These are phyloP conservation scores for Pangasius sanitwongsei DNA, from an alignment of 2,797 vertebrate species.

Conservation along the genomic window DNA sequence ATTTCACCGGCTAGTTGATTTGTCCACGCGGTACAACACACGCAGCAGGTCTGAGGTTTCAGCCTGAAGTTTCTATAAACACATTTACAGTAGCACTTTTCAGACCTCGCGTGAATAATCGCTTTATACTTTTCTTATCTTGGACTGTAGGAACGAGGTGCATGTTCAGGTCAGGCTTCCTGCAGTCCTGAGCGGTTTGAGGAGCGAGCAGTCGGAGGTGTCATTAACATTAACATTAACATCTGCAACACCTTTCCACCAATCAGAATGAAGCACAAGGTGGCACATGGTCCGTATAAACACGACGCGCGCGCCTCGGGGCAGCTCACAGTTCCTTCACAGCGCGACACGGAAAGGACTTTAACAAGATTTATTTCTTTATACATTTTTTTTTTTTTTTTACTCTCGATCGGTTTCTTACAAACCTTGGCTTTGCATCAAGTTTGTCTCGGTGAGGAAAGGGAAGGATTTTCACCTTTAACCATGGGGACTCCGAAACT, in stretches of 20 bases:
- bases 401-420: background rate
- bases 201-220: background rate
- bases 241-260: constrained; percentile 44
- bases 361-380: no score
- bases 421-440: background rate
- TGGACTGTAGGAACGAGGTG: constrained; percentile 21
- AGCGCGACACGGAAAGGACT: background rate
- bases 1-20: background rate
- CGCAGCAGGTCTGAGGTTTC: background rate
- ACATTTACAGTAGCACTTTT: background rate
- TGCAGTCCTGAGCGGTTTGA: background rate
- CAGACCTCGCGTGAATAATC: background rate
- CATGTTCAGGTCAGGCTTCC: background rate
- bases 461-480: background rate
- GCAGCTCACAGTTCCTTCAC: background rate
- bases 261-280: constrained; percentile 27
- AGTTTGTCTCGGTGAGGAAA: background rate
- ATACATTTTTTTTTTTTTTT: background rate
- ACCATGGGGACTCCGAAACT: constrained; percentile 55
- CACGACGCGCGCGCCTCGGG: background rate
- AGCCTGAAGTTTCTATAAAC: background rate
- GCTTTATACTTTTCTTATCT: constrained; percentile 42
- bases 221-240: constrained; percentile 33
- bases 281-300: constrained; percentile 23
- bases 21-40: no score